Base-by-base conservation (phyloP, 1,140 invertebrate species). In the Drosophila arawakana region DNA sequence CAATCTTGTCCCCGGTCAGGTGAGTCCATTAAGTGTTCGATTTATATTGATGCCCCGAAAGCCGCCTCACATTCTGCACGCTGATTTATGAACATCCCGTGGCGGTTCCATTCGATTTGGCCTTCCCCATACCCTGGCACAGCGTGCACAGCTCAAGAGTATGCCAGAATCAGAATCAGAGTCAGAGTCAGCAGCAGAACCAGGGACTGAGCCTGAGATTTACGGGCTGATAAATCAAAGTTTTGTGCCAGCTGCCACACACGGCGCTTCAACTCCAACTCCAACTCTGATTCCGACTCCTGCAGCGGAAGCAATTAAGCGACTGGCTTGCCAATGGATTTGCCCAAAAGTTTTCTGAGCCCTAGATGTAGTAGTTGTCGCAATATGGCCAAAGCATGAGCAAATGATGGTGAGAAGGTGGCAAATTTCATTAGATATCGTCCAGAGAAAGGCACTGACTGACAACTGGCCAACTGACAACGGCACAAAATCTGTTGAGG, bases 21-120 rank as follows among this genome's bases (percentile, higher is more conserved):
- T 86, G 77, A 78, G 54, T 80, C 73, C 83, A 88, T 88, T 89
- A 88, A 88, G 43, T 88, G 77, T 89, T 88, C 84, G 83, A 88
- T 88, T 88, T 88, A 89, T 81, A 89, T 57, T 57, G 50, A 69
- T 77, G 69, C 57, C 65, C 46, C 50, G 13, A 35, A 37, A 43
- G 57, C 49, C 11, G 71, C 60, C 49, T 54, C 39, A 37, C 21
- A 62, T 63, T 78, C 63, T 13, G 52, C 63, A 50, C 58, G 49
- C 78, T 81, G 78, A 78, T 85, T 81, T 67, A 79, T 70, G 55
- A 47, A 68, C 44, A 34, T 57, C 69, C 73, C 39, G 15, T 54
- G 34, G 55, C 44, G 59, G 58, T 21, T 37, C 21, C 47, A 58
- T 30, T 58, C 18, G 37, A 15, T 41, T 47, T 49, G 54, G 7